These are phyloP conservation scores for Notospermus geniculatus DNA, from an alignment of 1,140 invertebrate genomes.

Conservation along the genomic window DNA sequence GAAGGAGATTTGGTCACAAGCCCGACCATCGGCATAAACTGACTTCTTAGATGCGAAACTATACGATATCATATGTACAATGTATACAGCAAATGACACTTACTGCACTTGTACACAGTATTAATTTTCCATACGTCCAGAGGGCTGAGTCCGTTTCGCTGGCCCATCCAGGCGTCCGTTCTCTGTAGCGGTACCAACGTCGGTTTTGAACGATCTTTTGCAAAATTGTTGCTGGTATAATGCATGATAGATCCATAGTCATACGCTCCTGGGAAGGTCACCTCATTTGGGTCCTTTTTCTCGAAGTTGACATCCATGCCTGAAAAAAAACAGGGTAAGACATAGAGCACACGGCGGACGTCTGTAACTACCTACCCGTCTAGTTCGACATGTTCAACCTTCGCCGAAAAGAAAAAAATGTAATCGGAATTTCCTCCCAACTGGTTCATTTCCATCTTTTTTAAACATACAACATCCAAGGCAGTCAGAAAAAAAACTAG, in stretches of 20 bases:
- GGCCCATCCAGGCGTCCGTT: conserved; percentile 49
- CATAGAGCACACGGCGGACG: too few species aligned
- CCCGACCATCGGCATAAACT: too few species aligned
- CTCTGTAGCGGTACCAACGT: conserved; percentile 57
- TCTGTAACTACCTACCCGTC: too few species aligned
- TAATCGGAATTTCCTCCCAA: too few species aligned
- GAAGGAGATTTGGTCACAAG: too few species aligned
- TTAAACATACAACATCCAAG: too few species aligned
- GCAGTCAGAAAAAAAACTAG: too few species aligned
- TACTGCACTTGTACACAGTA: conserved; percentile 56
- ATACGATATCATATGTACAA: too few species aligned
- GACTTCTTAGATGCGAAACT: too few species aligned
- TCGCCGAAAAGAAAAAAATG: too few species aligned
- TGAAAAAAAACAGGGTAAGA: conserved; percentile 40
- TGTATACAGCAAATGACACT: conserved; percentile 6
- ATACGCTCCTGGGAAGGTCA: conserved; percentile 76
- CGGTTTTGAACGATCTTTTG: conserved; percentile 55
- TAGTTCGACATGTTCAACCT: too few species aligned
- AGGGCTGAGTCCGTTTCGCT: conserved; percentile 53
- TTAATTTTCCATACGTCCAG: conserved; percentile 59
- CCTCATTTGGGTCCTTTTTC: conserved; percentile 88
- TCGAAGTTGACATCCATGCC: conserved; percentile 98
- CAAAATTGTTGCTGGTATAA: conserved; percentile 93
- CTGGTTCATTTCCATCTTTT: too few species aligned
- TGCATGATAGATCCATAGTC: conserved; percentile 94